phyloP scores from a whole-genome alignment of 1,140 invertebrate genomes.

The Mactra quadrangularis region DNA sequence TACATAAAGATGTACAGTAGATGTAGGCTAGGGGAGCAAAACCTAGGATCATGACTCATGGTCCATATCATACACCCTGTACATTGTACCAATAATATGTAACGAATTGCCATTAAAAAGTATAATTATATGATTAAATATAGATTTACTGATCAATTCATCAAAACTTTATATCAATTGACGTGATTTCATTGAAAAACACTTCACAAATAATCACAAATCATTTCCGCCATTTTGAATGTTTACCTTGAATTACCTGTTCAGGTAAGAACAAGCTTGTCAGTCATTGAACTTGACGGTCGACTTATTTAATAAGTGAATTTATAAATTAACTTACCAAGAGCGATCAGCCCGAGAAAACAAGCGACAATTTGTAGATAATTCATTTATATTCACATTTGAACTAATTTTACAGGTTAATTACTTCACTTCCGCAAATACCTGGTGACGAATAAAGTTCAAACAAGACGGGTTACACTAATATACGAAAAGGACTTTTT shows the following conservation, averaged over 20 bases:
- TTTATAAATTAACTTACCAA: conserved; percentile 22
- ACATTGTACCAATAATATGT: not conserved
- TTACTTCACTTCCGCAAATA: no score
- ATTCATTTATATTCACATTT: conserved; percentile 15
- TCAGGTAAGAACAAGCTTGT: not conserved
- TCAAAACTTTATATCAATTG: not conserved
- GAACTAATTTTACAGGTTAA: no score
- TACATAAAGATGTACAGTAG: no score
- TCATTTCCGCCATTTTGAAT: conserved; percentile 20
- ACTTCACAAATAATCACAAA: not conserved
- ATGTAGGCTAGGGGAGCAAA: no score
- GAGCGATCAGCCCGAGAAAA: conserved; percentile 25
- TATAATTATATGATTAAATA: not conserved
- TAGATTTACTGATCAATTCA: not conserved
- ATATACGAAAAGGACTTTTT: no score
- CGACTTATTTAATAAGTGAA: not conserved
- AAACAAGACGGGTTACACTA: no score
- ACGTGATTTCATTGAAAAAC: not conserved
- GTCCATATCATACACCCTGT: not conserved
- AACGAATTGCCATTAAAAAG: not conserved
- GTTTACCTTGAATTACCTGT: not conserved
- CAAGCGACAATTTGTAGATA: not conserved
- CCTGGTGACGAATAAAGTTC: no score
- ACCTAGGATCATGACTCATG: not conserved
- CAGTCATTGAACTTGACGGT: not conserved